Evolutionary conservation across 2,797 vertebrate genomes (phyloP), one percentile per base, ranked within the genome.

Genomic region (Anableps anableps): DNA sequence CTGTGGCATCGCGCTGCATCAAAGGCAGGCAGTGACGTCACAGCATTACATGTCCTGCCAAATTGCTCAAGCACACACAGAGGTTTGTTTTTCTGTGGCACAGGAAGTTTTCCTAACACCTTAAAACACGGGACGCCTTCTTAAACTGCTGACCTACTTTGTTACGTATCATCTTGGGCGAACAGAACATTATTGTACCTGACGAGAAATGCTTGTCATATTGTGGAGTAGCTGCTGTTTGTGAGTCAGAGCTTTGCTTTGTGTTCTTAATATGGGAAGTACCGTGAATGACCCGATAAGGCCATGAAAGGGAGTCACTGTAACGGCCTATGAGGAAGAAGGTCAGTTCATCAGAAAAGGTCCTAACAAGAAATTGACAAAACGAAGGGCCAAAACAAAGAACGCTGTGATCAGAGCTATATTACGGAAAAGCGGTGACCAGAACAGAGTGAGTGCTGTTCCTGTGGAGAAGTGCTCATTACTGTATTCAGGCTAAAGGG

Each of bases 341-440:
- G 36, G 41, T 47, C 31, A 55, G 11, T 11, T 81, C 13, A 36
- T 19, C 47, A 19, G n/a, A 45, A 79, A 64, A 48, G 7, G 19
- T 70, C 23, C 75, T 38, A n/a, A 58, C 31, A 31, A 6, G 31
- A 76, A 29, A 48, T 60, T 60, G 58, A 47, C 23, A 50, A 73
- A 14, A 26, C 21, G 6, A 51, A 66, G 47, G 50, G 38, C 74
- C 43, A 23, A 38, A 77, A 41, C 55, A 77, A 38, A 73, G 76
- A 62, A 45, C 76, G 73, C 53, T 51, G 53, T 78, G 80, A 88
- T 88, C 85, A 85, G 79, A 86, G 82, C 79, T 84, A 47, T 78
- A 77, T 72, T 82, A 89, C 86, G 89, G 89, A 89, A 92, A 90
- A 88, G 81, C 89, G 72, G 62, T 60, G 83, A 88, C 58, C 80